Conservation (phyloP, 64 coral and sea anemone genomes). For the Porites lutea region DNA sequence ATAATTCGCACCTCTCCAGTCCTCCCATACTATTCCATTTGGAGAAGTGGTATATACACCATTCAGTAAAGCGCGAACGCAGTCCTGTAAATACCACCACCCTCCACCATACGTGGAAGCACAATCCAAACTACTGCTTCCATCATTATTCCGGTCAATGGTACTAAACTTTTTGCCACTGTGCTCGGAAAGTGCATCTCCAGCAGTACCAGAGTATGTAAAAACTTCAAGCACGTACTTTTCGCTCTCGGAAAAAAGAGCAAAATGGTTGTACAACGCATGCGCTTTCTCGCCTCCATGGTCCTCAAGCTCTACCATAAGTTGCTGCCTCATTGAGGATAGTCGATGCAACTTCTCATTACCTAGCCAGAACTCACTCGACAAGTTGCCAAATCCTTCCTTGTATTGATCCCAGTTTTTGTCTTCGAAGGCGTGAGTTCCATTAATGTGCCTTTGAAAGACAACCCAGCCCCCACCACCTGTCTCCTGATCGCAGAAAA, state of each 20-base stretch:
- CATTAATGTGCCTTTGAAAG: constrained; percentile 68
- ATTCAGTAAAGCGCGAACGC: background rate
- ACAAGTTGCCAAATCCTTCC: constrained; percentile 45
- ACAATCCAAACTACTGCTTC: background rate
- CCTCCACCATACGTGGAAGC: background rate
- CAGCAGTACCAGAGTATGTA: constrained; percentile 38
- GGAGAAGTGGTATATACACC: background rate
- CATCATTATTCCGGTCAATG: constrained; percentile 35
- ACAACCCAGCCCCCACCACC: constrained; percentile 70
- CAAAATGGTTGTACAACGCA: constrained; percentile 14
- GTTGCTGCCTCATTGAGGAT: background rate
- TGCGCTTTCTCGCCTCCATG: background rate
- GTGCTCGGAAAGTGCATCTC: background rate
- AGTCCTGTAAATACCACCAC: constrained; percentile 12
- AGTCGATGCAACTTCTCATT: constrained; percentile 50
- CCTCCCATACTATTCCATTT: background rate
- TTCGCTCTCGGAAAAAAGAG: constrained; percentile 15
- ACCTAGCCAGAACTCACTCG: constrained; percentile 73
- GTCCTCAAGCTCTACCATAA: constrained; percentile 44
- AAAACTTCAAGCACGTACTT: constrained; percentile 44
- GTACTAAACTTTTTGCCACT: constrained; percentile 8
- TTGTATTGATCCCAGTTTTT: constrained; percentile 31
- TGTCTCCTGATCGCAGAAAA: constrained; percentile 64
- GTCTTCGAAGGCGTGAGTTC: constrained; percentile 7
- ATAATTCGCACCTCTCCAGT: background rate